Evolutionary conservation across 2,888 invertebrate species (phyloP).

Genomic region (Volucella inanis): DNA sequence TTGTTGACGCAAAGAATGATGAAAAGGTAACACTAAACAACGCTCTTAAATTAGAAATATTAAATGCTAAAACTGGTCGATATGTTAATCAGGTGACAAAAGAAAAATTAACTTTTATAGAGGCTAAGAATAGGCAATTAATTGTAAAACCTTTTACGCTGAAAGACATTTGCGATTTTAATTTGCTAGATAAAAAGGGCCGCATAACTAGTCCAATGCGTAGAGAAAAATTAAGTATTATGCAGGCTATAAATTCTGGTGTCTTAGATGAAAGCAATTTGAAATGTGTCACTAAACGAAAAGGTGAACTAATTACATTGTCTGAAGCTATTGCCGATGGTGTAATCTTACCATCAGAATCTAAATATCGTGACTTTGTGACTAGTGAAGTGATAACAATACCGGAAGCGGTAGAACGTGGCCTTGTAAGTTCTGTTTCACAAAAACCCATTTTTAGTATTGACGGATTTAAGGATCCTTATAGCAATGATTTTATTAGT

Average conservation of each 20-base stretch:
- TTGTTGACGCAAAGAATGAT: conserved; percentile 92
- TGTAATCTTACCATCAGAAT: conserved; percentile 89
- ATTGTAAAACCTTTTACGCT: conserved; percentile 96
- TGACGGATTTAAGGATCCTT: conserved; percentile 93
- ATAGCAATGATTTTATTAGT: conserved; percentile 91
- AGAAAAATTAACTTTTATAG: conserved; percentile 90
- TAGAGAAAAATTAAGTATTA: conserved; percentile 89
- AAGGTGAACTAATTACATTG: conserved; percentile 91
- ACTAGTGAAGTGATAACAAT: conserved; percentile 90
- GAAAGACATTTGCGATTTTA: conserved; percentile 92
- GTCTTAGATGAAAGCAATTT: conserved; percentile 92
- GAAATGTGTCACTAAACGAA: conserved; percentile 92
- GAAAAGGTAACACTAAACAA: conserved; percentile 91
- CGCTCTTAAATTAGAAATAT: conserved; percentile 90
- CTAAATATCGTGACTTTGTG: conserved; percentile 89
- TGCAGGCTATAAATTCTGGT: conserved; percentile 94
- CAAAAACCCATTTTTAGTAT: conserved; percentile 96
- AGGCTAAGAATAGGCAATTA: conserved; percentile 91
- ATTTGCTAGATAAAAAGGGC: conserved; percentile 89
- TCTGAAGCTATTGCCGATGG: conserved; percentile 92
- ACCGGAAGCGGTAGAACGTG: conserved; percentile 94
- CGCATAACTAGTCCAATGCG: conserved; percentile 92
- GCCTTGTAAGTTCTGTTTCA: conserved; percentile 93
- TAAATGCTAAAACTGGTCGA: conserved; percentile 92
- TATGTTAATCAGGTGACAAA: conserved; percentile 90